Evolutionary conservation across 2,888 invertebrate species (phyloP).

Genomic region (Augiades crinisus): DNA sequence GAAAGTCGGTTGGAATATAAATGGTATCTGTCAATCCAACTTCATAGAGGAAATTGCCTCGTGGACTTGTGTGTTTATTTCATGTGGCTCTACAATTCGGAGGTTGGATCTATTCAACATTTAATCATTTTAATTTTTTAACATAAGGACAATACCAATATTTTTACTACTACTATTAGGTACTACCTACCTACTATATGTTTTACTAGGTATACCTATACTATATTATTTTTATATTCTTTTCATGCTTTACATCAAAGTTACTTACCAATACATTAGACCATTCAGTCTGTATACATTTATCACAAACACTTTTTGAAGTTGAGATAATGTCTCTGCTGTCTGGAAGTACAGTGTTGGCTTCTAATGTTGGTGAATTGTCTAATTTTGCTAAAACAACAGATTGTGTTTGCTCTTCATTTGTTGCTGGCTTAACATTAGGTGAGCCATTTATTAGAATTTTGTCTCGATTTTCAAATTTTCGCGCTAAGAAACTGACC

Average conservation of each 20-base stretch:
- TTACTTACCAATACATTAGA: constrained; percentile 51
- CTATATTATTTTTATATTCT: too few species aligned
- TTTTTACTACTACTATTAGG: too few species aligned
- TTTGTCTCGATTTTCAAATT: constrained; percentile 7
- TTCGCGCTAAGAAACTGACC: constrained; percentile 11
- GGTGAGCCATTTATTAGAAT: neutral
- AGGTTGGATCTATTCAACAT: too few species aligned
- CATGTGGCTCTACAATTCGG: too few species aligned
- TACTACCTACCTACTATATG: too few species aligned
- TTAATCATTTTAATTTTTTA: too few species aligned
- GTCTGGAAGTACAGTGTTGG: neutral
- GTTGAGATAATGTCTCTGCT: neutral
- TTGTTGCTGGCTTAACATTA: neutral
- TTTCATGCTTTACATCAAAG: neutral
- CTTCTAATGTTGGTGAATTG: constrained; percentile 6
- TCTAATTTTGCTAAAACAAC: neutral
- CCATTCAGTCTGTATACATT: constrained; percentile 59
- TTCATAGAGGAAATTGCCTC: too few species aligned
- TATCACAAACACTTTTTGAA: constrained; percentile 11
- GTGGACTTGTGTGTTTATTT: too few species aligned
- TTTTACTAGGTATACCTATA: too few species aligned
- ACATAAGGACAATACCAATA: too few species aligned
- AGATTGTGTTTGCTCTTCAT: neutral
- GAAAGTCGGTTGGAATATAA: too few species aligned
- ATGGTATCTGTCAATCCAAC: too few species aligned